A percentile compares a stretch with the other conserved stretches of the same genome.
Conservation (phyloP, 35 echinoderm and acorn worm species). For the Patiria miniata region DNA sequence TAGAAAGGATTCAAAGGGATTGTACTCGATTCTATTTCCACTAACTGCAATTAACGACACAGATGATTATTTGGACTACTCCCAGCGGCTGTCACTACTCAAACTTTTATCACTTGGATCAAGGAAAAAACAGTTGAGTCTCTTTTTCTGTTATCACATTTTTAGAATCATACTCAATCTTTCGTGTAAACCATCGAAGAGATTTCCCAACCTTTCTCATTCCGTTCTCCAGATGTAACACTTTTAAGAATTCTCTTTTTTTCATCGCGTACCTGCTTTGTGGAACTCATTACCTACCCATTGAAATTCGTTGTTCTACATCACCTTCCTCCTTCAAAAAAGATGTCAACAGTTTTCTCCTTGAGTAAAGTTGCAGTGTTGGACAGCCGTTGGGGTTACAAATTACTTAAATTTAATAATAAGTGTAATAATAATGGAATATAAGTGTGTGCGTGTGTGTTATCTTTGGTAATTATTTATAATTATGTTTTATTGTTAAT, state of each 20-base stretch:
- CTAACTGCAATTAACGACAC: not conserved
- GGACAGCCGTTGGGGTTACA: no score
- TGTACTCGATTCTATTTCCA: not conserved
- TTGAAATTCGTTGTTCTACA: not conserved
- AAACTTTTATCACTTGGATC: not conserved
- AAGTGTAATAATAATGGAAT: no score
- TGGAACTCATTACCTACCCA: not conserved
- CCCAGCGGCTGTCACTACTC: not conserved
- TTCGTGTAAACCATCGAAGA: not conserved
- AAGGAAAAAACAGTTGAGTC: not conserved
- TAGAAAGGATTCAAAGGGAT: not conserved
- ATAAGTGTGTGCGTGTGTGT: no score
- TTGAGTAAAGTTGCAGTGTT: no score
- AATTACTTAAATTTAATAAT: no score
- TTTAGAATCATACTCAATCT: not conserved
- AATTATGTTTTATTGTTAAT: no score
- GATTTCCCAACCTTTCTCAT: not conserved
- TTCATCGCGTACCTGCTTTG: not conserved
- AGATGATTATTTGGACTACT: not conserved
- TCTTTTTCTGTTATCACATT: not conserved
- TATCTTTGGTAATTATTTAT: no score
- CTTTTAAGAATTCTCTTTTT: not conserved
- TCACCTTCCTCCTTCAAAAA: not conserved
- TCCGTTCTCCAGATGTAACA: not conserved
- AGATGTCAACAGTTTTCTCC: not conserved